These are phyloP conservation scores for Gambusia yucatana DNA, from an alignment of 2,797 vertebrate genomes.

Conservation along the genomic window DNA sequence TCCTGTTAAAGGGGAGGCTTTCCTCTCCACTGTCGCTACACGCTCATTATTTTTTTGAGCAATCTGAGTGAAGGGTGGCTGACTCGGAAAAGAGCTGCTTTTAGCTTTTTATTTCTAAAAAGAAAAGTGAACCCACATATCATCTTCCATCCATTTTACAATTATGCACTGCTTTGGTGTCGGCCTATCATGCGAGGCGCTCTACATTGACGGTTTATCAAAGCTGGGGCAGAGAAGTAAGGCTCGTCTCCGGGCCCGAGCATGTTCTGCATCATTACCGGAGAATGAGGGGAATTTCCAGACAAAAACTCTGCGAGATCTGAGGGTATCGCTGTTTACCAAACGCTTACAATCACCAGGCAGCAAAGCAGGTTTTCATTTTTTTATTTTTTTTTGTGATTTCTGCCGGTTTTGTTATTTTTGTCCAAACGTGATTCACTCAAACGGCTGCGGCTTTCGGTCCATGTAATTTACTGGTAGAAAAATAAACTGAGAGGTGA, in stretches of 20 bases:
- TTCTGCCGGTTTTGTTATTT: constrained; percentile 64
- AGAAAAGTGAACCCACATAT: neutral
- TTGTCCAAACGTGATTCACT: constrained; percentile 63
- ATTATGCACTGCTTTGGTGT: neutral
- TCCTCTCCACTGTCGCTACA: neutral
- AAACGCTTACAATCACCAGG: constrained; percentile 57
- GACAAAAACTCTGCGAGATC: constrained; percentile 33
- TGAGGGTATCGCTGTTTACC: constrained; percentile 49
- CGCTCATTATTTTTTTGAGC: neutral
- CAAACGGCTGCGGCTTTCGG: constrained; percentile 54
- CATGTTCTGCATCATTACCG: constrained; percentile 47
- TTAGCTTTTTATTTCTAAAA: neutral
- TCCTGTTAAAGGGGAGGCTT: neutral
- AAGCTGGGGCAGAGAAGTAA: constrained; percentile 59
- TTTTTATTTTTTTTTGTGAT: constrained; percentile 43
- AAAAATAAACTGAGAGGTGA: constrained; percentile 54
- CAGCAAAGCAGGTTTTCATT: constrained; percentile 31
- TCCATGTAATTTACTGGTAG: constrained; percentile 68
- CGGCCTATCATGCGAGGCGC: neutral
- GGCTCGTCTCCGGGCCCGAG: constrained; percentile 36
- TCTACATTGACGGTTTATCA: constrained; percentile 40
- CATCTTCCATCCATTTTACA: neutral
- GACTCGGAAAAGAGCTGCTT: neutral
- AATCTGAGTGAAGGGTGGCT: neutral
- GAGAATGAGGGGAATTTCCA: constrained; percentile 57